phyloP scores from a whole-genome alignment of 2,113 vertebrate genomes.

The Protomyctophum bolini region DNA sequence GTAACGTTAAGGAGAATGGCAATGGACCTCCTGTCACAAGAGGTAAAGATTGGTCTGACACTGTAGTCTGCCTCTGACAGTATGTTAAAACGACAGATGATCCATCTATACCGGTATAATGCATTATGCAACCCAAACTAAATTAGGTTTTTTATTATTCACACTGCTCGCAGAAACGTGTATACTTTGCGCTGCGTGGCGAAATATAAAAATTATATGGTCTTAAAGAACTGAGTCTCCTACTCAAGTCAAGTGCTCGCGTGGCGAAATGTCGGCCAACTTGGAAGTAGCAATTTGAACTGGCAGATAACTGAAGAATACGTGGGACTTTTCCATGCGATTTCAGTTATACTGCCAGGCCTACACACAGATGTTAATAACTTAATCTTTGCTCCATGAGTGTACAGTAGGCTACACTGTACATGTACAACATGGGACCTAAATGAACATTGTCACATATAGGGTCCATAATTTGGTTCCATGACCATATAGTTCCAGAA shows the following conservation, averaged over 20 bases:
- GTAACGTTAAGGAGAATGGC: conserved; percentile 49
- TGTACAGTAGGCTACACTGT: too few species aligned
- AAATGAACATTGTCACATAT: too few species aligned
- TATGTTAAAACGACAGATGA: neutral
- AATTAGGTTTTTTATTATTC: neutral
- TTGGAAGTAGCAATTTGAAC: neutral
- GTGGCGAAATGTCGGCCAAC: conserved; percentile 53
- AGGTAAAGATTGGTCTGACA: conserved; percentile 51
- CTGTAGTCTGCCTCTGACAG: neutral
- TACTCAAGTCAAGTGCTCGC: conserved; percentile 31
- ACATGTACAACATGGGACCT: too few species aligned
- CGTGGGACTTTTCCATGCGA: neutral
- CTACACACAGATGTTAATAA: too few species aligned
- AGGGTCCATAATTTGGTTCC: too few species aligned
- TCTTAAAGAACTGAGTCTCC: too few species aligned
- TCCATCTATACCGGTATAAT: neutral
- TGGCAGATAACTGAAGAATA: neutral
- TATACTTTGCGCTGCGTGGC: too few species aligned
- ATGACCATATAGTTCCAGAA: too few species aligned
- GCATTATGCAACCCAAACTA: too few species aligned
- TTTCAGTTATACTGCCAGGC: too few species aligned
- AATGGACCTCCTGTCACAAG: conserved; percentile 28
- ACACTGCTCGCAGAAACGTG: neutral
- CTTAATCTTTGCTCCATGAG: too few species aligned
- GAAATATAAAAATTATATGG: too few species aligned